Conservation (phyloP, 2,797 vertebrate genomes). For the Mallotus villosus region DNA sequence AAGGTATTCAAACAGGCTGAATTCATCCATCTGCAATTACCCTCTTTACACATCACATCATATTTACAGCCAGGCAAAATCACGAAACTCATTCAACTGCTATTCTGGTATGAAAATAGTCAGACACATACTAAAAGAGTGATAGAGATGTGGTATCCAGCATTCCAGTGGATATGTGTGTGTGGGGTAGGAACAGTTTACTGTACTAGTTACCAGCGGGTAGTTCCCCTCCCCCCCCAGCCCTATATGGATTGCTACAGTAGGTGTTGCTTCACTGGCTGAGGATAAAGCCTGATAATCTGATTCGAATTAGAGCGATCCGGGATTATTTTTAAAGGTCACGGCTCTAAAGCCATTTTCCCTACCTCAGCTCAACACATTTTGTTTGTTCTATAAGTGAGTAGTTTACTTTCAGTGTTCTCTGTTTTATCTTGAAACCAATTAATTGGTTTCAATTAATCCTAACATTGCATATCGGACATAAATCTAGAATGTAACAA, state of each 20-base stretch:
- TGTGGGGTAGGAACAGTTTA: neutral
- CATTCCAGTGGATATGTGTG: neutral
- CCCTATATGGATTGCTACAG: conserved; percentile 7
- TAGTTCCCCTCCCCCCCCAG: neutral
- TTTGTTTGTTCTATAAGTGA: too few species aligned
- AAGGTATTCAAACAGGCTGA: too few species aligned
- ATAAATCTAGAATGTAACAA: neutral
- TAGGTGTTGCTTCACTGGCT: conserved; percentile 32
- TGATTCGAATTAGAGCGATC: conserved; percentile 76
- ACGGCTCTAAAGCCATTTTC: conserved; percentile 64
- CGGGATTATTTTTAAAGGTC: conserved; percentile 80
- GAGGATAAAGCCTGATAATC: conserved; percentile 67
- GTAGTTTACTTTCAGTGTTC: too few species aligned
- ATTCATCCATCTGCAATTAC: neutral
- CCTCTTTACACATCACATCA: neutral
- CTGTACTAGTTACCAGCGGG: neutral
- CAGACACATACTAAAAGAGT: neutral
- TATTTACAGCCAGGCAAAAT: neutral
- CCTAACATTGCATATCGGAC: too few species aligned
- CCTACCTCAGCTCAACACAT: conserved; percentile 59
- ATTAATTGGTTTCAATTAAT: too few species aligned
- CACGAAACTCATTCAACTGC: neutral
- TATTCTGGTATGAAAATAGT: neutral
- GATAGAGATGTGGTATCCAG: neutral
- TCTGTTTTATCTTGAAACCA: too few species aligned